phyloP scores from a whole-genome alignment of 2,888 invertebrate species.

The Syrista parreyssii region DNA sequence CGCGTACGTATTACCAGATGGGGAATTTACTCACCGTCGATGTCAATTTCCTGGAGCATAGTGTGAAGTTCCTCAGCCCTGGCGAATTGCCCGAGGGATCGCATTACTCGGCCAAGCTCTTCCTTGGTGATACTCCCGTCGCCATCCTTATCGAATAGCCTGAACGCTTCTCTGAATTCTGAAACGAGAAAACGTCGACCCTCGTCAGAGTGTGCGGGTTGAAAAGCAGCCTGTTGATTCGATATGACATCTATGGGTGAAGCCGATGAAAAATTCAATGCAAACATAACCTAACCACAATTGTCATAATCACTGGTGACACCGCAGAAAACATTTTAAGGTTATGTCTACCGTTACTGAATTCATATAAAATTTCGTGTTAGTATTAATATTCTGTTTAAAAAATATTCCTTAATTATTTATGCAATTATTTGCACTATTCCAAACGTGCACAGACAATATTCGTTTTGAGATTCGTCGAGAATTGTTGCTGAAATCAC shows the following conservation, averaged over 20 bases:
- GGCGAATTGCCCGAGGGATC: constrained; percentile 87
- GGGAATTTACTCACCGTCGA: constrained; percentile 72
- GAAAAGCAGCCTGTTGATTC: neutral
- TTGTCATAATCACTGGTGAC: neutral
- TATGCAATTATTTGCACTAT: no score
- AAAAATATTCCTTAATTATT: no score
- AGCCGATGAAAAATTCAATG: constrained; percentile 13
- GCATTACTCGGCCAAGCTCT: constrained; percentile 86
- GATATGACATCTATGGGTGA: neutral
- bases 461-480: no score
- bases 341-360: no score
- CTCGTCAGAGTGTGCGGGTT: neutral
- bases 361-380: no score
- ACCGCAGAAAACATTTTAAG: no score
- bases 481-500: neutral
- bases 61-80: constrained; percentile 87
- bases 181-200: constrained; percentile 37
- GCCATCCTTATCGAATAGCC: constrained; percentile 88
- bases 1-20: neutral
- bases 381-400: no score
- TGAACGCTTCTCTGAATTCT: constrained; percentile 89
- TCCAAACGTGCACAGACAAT: no score
- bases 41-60: constrained; percentile 86
- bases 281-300: constrained; percentile 5
- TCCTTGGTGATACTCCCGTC: constrained; percentile 90